These are phyloP conservation scores for Caretta caretta DNA, from an alignment of 2,113 vertebrate species.

Conservation along the genomic window DNA sequence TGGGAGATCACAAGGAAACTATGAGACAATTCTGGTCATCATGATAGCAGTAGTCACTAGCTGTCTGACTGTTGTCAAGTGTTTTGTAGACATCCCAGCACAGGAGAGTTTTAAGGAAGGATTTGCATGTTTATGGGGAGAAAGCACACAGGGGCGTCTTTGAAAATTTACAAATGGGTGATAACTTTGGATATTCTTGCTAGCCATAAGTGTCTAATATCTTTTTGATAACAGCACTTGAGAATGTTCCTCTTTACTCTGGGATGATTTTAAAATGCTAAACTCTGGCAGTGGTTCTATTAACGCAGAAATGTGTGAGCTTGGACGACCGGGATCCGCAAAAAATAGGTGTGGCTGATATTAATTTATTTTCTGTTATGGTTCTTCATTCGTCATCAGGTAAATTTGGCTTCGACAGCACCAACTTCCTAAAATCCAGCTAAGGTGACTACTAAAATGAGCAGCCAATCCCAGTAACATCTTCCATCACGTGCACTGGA, in stretches of 20 bases:
- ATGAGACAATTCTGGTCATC: neutral
- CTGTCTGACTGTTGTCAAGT: neutral
- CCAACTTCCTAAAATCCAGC: conserved; percentile 34
- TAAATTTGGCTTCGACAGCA: conserved; percentile 54
- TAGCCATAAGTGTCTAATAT: neutral
- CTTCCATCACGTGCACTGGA: conserved; percentile 4
- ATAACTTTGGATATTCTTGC: neutral
- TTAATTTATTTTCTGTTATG: conserved; percentile 33
- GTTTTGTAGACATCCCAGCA: neutral
- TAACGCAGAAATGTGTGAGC: conserved; percentile 31
- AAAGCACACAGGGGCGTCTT: neutral
- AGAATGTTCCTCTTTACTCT: neutral
- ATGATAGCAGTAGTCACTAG: neutral
- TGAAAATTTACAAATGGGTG: neutral
- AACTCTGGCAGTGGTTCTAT: conserved; percentile 33
- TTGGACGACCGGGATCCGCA: conserved; percentile 49
- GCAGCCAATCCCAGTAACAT: neutral
- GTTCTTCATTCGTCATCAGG: conserved; percentile 62
- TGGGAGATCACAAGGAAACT: neutral
- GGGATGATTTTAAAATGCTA: neutral
- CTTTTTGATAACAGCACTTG: neutral
- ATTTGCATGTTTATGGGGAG: neutral
- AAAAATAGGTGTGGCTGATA: conserved; percentile 54
- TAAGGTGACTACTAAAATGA: conserved; percentile 65
- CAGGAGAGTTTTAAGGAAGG: neutral